These are phyloP conservation scores for Petrocephalus microphthalmus DNA, from an alignment of 2,113 vertebrate species.

Conservation along the genomic window DNA sequence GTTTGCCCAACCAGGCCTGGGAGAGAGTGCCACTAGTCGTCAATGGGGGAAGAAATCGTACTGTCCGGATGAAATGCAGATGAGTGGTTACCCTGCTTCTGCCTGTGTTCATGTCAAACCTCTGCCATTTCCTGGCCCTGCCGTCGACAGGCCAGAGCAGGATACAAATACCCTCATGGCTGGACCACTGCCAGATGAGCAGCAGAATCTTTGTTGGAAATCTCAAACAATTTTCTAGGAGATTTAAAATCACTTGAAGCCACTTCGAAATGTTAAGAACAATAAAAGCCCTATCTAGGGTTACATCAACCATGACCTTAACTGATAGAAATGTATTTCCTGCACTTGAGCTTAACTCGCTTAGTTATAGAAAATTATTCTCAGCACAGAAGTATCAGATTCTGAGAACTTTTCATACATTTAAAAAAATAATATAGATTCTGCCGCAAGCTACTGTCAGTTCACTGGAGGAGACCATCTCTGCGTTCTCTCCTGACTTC, in stretches of 20 bases:
- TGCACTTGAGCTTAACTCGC: background rate
- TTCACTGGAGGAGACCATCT: background rate
- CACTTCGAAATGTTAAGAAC: background rate
- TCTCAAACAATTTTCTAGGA: background rate
- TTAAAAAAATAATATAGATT: conserved; percentile 19
- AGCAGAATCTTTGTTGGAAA: background rate
- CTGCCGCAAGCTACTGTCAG: conserved; percentile 10
- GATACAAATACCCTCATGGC: background rate
- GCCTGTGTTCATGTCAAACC: background rate
- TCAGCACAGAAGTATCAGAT: background rate
- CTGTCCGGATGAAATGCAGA: background rate
- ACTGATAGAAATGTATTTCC: background rate
- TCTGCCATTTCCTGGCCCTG: background rate
- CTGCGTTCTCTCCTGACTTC: background rate
- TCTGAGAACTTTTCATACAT: background rate
- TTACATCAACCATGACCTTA: background rate
- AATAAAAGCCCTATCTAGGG: background rate
- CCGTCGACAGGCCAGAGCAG: background rate
- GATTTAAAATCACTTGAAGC: background rate
- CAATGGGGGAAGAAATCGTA: background rate
- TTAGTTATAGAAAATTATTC: background rate
- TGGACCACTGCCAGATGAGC: background rate
- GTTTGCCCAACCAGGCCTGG: no score
- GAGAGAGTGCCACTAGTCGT: no score
- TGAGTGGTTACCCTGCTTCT: background rate